Evolutionary conservation across 2,113 vertebrate species (phyloP).

Genomic region (Speoplatyrhinus poulsoni): DNA sequence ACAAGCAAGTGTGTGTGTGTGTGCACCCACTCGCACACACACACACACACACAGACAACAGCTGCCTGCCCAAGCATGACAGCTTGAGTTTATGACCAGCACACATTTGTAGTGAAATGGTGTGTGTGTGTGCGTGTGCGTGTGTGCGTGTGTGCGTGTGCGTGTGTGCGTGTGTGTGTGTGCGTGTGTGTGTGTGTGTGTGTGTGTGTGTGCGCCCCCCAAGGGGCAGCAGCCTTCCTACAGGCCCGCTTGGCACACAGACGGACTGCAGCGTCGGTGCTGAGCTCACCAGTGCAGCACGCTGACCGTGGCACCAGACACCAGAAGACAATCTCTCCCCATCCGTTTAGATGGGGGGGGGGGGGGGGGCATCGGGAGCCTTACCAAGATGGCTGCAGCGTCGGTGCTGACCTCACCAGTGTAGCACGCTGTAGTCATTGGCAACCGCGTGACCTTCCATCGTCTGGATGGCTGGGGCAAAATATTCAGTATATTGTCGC

Average conservation of each 20-base stretch:
- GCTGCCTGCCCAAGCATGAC: slow-evolving; percentile 19
- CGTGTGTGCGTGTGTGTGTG: background rate
- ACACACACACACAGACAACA: slow-evolving; percentile 26
- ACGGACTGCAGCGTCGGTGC: slow-evolving; percentile 51
- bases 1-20: too few relatives aligned
- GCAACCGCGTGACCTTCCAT: too few relatives aligned
- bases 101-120: slow-evolving; percentile 56
- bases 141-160: background rate
- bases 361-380: too few relatives aligned
- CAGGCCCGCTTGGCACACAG: slow-evolving; percentile 63
- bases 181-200: too few relatives aligned
- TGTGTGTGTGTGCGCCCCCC: too few relatives aligned
- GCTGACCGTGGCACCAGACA: slow-evolving; percentile 61
- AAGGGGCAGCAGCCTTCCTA: slow-evolving; percentile 4
- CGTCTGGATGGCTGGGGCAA: too few relatives aligned
- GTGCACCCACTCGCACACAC: background rate
- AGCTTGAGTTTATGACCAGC: slow-evolving; percentile 32
- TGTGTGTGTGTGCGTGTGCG: background rate
- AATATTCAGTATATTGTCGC: too few relatives aligned
- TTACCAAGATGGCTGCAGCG: too few relatives aligned
- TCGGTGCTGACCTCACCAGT: too few relatives aligned
- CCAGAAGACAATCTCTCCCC: slow-evolving; percentile 40
- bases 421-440: too few relatives aligned
- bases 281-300: slow-evolving; percentile 59
- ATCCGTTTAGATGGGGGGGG: too few relatives aligned